Evolutionary conservation across 2,797 vertebrate genomes (phyloP), one percentile per base, ranked within the genome.

Genomic region (Ptychadena robeensis): DNA sequence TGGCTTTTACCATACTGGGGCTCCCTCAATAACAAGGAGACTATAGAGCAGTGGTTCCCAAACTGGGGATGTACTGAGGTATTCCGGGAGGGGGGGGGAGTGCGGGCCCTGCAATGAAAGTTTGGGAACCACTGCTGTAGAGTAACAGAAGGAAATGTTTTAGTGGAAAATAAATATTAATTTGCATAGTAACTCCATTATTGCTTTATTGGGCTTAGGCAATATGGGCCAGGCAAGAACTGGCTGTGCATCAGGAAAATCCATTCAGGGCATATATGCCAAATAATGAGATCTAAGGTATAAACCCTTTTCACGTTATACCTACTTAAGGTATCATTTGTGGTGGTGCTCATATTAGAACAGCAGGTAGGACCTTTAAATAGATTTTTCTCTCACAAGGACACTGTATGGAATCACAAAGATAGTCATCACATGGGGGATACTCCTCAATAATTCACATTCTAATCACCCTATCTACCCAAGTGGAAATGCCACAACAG

Each of bases 311-410:
- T 30, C 57, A 30, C 31, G 59, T 37, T 8, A 9, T 35, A 79
- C 12, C 44, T 59, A 59, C n/a, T 37, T n/a, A 78, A 67, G 48
- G 40, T 35, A 68, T 65, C 31, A 31, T 25, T 14, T 66, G 22
- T 44, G 65, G 27, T n/a, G 31, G 12, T 18, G 31, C 11, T 40
- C 11, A 63, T 63, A 66, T 40, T 27, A 77, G 74, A 77, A 31
- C n/a, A 48, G 44, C 35, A 57, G 31, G 11, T 34, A 57, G 31
- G 31, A 37, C 9, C 6, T 79, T 79, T 10, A n/a, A 68, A 28
- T 44, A 48, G 67, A 67, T 78, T 68, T 78, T 31, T 78, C 30
- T 53, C 75, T 30, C 75, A 57, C 48, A 8, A 57, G 40, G 40
- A 68, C 32, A 9, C 30, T 53, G 67, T 27, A 27, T 27, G 37